Evolutionary conservation across 2,113 vertebrate genomes (phyloP), one percentile per base, ranked within the genome.

Genomic region (Ranitomeya variabilis): DNA sequence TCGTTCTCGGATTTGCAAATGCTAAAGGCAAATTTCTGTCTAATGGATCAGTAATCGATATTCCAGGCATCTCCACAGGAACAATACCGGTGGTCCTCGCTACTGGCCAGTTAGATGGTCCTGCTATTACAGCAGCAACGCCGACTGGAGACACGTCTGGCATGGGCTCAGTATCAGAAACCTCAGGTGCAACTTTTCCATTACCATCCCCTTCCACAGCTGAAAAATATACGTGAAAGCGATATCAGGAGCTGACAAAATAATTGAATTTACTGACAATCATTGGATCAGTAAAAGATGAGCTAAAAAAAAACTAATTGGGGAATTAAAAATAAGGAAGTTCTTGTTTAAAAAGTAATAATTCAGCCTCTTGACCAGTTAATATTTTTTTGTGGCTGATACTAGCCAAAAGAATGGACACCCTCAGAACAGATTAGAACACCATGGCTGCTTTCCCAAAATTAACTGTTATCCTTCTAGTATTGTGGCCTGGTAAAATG

Each of bases 1-100:
- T 87, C 0, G 90, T 88, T 26, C 85, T n/a, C 45, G 64, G 52
- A 15, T 60, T 92, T 85, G 73, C 86, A 45, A 18, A 89, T 74
- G 1, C 67, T 52, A 31, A 31, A 85, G 8, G 31, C 60, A 45
- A 2, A 13, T 6, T 31, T 23, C 45, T 54, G 60, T 15, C 67
- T 52, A 54, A 16, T 21, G 60, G 19, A 0, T 86, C n/a, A 16
- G 3, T 19, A n/a, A 6, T 26, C 26, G 89, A 18, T 23, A 55
- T 0, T 85, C 45, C 19, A 45, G 66, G 54, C 51, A 8, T 86
- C 69, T 89, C 85, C 18, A 87, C 52, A 6, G 67, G 13, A 80
- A 71, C 37, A n/a, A 21, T 14, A 31, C 2, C 55, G 26, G n/a
- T 31, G 21, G 11, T 4, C 16, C 21, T 15, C 12, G 21, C 12